Base-by-base conservation (phyloP, 2,797 vertebrate species). In the Eupleurogrammus muticus region DNA sequence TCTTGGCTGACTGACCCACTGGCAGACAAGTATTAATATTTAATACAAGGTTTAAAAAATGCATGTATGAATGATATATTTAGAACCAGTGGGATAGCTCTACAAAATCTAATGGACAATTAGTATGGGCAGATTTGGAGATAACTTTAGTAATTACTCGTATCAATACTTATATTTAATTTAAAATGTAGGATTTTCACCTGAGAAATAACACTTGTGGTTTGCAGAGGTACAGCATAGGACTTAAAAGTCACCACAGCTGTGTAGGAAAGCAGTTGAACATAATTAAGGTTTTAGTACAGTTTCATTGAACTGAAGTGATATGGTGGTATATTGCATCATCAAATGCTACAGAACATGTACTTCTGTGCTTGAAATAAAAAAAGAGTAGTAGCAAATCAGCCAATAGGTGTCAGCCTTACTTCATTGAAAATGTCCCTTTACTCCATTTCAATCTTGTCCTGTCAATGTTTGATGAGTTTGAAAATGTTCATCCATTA, bases 381-480 rank as follows among this genome's bases (percentile, higher is more conserved):
- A 23, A n/a, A n/a, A n/a, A n/a, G n/a, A n/a, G 28, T 28, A 28
- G 28, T 28, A 28, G 3, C 28, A 28, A 28, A 6, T 28, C 28
- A 28, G 6, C 77, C 77, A 83, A 23, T 11, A 79, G 86, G 75
- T 76, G 82, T 80, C 66, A 68, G 53, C 56, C 53, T 61, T 61
- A 16, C 70, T 63, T 61, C 36, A 42, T 28, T 14, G 2, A 9
- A 53, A 21, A 52, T 23, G 7, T 36, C 10, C 19, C 10, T 10
- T 53, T 16, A 1, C 20, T 36, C 5, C 17, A 0, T 9, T 32
- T 42, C 20, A 28, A 20, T 20, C 53, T 1, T 1, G 8, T n/a
- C 5, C 24, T 34, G 47, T 67, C 57, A 14, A 1, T 24, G 51
- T 73, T 38, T 53, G 5, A 58, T 70, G 62, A 32, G 46, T 58